Base-by-base conservation (phyloP, 2,797 vertebrate species). In the Dromococcyx pavoninus region DNA sequence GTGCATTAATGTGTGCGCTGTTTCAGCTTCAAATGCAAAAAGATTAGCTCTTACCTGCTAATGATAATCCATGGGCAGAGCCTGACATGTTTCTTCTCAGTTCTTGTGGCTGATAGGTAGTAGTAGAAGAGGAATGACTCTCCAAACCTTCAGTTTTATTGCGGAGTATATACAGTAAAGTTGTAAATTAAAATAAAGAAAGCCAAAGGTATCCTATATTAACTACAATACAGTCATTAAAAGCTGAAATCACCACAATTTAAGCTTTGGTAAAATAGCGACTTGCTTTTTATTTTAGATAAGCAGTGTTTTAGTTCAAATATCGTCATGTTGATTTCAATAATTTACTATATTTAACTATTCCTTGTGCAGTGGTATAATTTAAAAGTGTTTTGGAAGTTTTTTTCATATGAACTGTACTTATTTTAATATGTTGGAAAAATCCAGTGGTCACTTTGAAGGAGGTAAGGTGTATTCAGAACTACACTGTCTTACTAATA, bases 401-500 rank as follows among this genome's bases (percentile, higher is more conserved):
- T 39, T 74, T 67, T 70, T 35, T 23, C 2, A 9, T 39, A 17
- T 35, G 16, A 53, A 21, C 25, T 76, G 46, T 73, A 8, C 22
- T 41, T 80, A 46, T 46, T 86, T 71, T 54, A 58, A 17, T 32
- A 27, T 28, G 6, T 77, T 77, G 14, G 17, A 66, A 92, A 81
- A 88, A 43, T 56, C 10, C 32, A 21, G 5, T 35, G 22, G 27
- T 71, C 44, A 28, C 6, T 88, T 65, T 70, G 15, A 46, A 22
- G 58, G 33, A 12, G 4, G 4, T 65, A 74, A 60, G 11, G 0
- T 58, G 22, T 44, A 71, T 48, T 78, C 39, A 62, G 9, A 76
- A 77, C 39, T 85, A 57, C 0, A 0, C 3, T 77, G 4, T 48
- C 7, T 43, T n/a, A n/a, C n/a, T n/a, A n/a, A n/a, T n/a, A n/a